Evolutionary conservation across 2,113 vertebrate species (phyloP).

Genomic region (Thalassoma bifasciatum): DNA sequence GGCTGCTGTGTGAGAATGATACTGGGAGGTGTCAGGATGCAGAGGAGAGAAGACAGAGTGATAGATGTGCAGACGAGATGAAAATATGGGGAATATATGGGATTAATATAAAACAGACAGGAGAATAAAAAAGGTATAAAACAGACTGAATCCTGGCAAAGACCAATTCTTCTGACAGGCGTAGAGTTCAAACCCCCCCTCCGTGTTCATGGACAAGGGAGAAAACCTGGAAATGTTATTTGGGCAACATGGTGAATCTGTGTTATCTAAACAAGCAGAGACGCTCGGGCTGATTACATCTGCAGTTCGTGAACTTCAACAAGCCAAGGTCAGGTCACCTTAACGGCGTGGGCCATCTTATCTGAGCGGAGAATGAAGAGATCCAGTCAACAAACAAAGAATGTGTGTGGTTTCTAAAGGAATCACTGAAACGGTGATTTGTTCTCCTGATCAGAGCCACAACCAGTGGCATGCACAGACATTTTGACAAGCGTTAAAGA

Average conservation of each 20-base stretch:
- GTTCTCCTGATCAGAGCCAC: too few relatives aligned
- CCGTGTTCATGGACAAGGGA: not conserved
- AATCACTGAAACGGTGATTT: not conserved
- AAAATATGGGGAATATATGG: slow-evolving; percentile 29
- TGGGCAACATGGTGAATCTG: not conserved
- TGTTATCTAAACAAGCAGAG: slow-evolving; percentile 4
- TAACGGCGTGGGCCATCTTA: slow-evolving; percentile 7
- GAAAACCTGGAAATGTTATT: not conserved
- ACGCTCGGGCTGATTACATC: not conserved
- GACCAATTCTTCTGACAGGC: not conserved
- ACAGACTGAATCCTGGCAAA: not conserved
- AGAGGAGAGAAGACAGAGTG: slow-evolving; percentile 8
- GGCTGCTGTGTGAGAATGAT: slow-evolving; percentile 50
- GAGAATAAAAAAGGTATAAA: not conserved
- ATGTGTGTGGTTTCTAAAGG: not conserved
- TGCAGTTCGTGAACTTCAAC: slow-evolving; percentile 9
- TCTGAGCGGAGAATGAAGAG: not conserved
- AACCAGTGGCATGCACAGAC: too few relatives aligned
- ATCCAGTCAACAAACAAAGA: not conserved
- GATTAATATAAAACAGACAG: slow-evolving; percentile 4
- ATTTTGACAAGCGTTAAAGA: too few relatives aligned
- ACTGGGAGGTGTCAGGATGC: slow-evolving; percentile 11
- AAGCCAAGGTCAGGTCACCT: not conserved
- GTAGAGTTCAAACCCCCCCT: not conserved
- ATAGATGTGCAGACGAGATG: slow-evolving; percentile 42